phyloP scores from a whole-genome alignment of 2,113 vertebrate species.

The Odocoileus virginianus region DNA sequence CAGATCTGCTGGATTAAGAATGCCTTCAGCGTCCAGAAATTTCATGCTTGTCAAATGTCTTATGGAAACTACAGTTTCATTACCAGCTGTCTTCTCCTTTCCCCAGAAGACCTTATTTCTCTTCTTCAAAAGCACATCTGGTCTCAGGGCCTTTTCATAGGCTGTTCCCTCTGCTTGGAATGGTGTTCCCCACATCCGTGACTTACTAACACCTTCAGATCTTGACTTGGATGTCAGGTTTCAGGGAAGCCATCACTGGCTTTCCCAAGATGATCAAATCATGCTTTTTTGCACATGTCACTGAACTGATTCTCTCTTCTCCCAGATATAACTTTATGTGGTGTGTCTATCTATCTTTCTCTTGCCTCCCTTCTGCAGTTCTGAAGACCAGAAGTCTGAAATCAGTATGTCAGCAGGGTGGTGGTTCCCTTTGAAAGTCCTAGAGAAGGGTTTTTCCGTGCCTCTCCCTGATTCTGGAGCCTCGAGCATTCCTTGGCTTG shows the following conservation, averaged over 20 bases:
- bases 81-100: background rate
- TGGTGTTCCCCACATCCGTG: background rate
- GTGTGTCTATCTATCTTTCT: background rate
- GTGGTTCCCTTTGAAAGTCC: background rate
- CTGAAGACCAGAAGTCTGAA: background rate
- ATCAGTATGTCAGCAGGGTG: too few relatives aligned
- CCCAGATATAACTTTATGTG: background rate
- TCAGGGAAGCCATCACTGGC: background rate
- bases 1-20: background rate
- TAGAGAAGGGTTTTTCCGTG: background rate
- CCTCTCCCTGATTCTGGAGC: background rate
- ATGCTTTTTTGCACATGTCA: background rate
- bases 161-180: background rate
- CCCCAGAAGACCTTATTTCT: background rate
- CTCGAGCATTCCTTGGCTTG: background rate
- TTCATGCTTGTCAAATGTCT: background rate
- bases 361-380: background rate
- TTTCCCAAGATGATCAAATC: background rate
- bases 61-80: background rate
- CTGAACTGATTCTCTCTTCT: background rate
- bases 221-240: background rate
- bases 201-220: background rate
- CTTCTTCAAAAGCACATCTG: background rate
- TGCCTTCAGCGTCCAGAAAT: background rate
- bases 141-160: background rate